Base-by-base conservation (phyloP, 2,888 invertebrate species). In the Erebia aethiops region DNA sequence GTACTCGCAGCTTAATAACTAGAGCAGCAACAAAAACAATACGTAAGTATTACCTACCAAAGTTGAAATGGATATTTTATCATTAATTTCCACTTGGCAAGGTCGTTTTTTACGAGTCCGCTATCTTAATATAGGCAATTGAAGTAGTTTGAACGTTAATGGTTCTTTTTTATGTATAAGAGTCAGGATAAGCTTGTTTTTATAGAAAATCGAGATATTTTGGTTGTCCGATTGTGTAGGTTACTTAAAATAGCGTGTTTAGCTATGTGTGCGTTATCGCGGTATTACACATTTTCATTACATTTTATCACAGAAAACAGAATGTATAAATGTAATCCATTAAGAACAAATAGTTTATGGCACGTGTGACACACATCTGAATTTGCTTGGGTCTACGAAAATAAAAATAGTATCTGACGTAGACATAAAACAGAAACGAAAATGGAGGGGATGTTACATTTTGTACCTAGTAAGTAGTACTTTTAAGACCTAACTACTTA, bases 51-150 rank as follows among this genome's bases (percentile, higher is more conserved):
- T 35, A 35, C 35, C 35, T 35, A 35, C 56, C 62, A 49, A 62
- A 62, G 62, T 62, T 62, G 62, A 62, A 62, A 62, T 62, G 46
- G 62, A 62, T 62, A 62, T 49, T 62, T 54, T 61, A 68, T 68
- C 61, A 41, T 56, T 62, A 56, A 62, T 68, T 68, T 61, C 54
- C 52, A 68, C 35, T 60, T 51, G 41, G 51, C 61, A 68, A 69
- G 63, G 69, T 63, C 63, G 43, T 68, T 68, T 69, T 63, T 64
- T 69, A 57, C 26, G 57, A 64, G 57, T 35, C 10, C 49, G 35
- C 57, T 69, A 64, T 51, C 58, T 41, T 64, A 69, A 69, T 69
- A 41, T 21, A 69, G 51, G 64, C 58, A 64, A 69, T 69, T 51
- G 58, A 69, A 58, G 64, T 64, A 56, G 68, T 62, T 43, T 43